These are phyloP conservation scores for Gadus macrocephalus DNA, from an alignment of 2,113 vertebrate genomes.

Conservation along the genomic window DNA sequence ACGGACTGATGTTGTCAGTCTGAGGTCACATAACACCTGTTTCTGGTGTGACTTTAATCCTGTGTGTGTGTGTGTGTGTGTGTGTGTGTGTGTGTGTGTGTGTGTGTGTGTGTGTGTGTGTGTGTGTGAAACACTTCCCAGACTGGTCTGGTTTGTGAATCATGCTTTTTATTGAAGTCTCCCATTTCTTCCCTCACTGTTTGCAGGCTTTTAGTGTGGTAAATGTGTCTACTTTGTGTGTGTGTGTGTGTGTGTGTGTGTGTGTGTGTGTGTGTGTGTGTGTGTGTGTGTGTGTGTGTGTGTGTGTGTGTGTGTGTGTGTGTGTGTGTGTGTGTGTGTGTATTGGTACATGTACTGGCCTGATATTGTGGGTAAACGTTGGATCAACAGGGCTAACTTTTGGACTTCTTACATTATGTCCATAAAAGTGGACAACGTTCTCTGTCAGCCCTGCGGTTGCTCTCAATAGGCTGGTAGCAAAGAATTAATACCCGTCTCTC, in stretches of 20 bases:
- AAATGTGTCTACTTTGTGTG: neutral
- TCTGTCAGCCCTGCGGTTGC: conserved; percentile 37
- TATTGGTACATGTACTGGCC: conserved; percentile 15
- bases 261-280: conserved; percentile 23
- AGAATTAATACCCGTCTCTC: conserved; percentile 40
- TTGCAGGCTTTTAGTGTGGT: neutral
- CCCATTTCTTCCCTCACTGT: conserved; percentile 15
- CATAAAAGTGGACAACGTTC: conserved; percentile 32
- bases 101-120: conserved; percentile 12
- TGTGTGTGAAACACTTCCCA: conserved; percentile 29
- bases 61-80: conserved; percentile 18
- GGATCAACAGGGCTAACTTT: conserved; percentile 25
- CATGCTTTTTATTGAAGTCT: conserved; percentile 40
- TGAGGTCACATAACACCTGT: conserved; percentile 54
- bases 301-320: conserved; percentile 20
- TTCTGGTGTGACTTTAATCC: conserved; percentile 39
- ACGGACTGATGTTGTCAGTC: conserved; percentile 32
- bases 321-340: conserved; percentile 21
- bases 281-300: conserved; percentile 1
- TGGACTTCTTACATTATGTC: conserved; percentile 31
- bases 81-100: conserved; percentile 9
- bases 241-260: conserved; percentile 10
- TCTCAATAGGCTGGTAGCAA: conserved; percentile 26
- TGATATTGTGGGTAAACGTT: too few relatives aligned
- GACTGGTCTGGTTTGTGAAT: conserved; percentile 45